Conservation (phyloP, 2,113 vertebrate species). For the Percopsis transmontana region DNA sequence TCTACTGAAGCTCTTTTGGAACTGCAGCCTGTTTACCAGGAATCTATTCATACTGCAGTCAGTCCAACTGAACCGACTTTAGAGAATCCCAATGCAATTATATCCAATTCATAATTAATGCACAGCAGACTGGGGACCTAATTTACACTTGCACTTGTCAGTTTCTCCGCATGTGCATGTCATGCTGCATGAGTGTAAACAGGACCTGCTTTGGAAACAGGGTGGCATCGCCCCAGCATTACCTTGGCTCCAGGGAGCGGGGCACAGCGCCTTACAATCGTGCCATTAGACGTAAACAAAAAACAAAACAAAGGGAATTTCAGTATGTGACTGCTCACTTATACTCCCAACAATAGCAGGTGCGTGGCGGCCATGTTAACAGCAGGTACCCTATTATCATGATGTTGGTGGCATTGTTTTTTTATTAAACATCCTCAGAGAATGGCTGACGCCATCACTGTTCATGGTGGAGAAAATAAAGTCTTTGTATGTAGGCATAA, state of each 20-base stretch:
- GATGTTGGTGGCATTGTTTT: slow-evolving; percentile 32
- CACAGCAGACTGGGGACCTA: slow-evolving; percentile 75
- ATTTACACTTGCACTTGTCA: slow-evolving; percentile 80
- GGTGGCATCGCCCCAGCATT: slow-evolving; percentile 64
- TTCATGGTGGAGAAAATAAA: slow-evolving; percentile 33
- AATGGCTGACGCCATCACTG: slow-evolving; percentile 33
- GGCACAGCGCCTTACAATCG: slow-evolving; percentile 54
- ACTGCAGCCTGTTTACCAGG: slow-evolving; percentile 53
- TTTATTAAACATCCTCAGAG: slow-evolving; percentile 39
- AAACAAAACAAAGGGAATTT: slow-evolving; percentile 46
- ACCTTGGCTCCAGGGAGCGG: slow-evolving; percentile 68
- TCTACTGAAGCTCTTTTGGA: slow-evolving; percentile 46
- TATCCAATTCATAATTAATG: slow-evolving; percentile 81
- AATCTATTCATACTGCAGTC: slow-evolving; percentile 68
- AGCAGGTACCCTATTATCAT: slow-evolving; percentile 37
- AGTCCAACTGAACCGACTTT: slow-evolving; percentile 75
- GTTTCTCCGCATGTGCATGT: slow-evolving; percentile 75
- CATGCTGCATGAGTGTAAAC: slow-evolving; percentile 75
- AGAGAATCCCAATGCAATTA: slow-evolving; percentile 77
- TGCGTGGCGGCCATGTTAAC: slow-evolving; percentile 37
- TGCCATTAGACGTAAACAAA: slow-evolving; percentile 65
- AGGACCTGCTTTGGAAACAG: slow-evolving; percentile 68
- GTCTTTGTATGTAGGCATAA: slow-evolving; percentile 27
- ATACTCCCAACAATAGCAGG: slow-evolving; percentile 51
- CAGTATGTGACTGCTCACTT: slow-evolving; percentile 38